These are phyloP conservation scores for Selenia dentaria DNA, from an alignment of 2,888 invertebrate species.

Conservation along the genomic window DNA sequence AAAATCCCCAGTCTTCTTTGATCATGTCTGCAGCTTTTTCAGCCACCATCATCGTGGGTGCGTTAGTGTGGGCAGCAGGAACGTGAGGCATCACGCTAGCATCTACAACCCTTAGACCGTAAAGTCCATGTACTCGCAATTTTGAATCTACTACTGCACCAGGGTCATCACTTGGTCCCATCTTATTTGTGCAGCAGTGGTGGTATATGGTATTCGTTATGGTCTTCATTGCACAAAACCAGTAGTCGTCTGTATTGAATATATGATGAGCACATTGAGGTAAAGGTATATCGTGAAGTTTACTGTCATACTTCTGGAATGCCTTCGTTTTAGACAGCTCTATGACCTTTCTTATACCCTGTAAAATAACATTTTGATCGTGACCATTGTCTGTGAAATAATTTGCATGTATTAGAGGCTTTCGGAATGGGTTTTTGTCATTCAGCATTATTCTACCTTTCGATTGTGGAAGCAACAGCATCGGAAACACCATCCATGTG, in stretches of 20 bases:
- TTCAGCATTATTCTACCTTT: constrained; percentile 84
- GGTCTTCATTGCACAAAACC: constrained; percentile 86
- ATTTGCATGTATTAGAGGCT: constrained; percentile 87
- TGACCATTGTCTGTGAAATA: constrained; percentile 86
- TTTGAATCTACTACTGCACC: constrained; percentile 81
- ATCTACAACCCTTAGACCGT: constrained; percentile 80
- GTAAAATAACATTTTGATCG: constrained; percentile 69
- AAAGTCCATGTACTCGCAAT: constrained; percentile 76
- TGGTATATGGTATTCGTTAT: constrained; percentile 83
- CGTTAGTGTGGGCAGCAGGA: constrained; percentile 83
- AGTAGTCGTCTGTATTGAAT: constrained; percentile 86
- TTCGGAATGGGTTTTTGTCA: constrained; percentile 86
- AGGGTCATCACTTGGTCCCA: constrained; percentile 77
- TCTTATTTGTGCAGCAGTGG: constrained; percentile 81
- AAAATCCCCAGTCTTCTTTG: constrained; percentile 67
- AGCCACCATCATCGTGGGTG: constrained; percentile 84
- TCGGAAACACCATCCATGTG: constrained; percentile 84
- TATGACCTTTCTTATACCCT: constrained; percentile 73
- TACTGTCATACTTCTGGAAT: constrained; percentile 79
- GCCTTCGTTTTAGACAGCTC: constrained; percentile 75
- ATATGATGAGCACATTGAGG: constrained; percentile 81
- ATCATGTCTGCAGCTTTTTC: constrained; percentile 84
- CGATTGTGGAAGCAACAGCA: constrained; percentile 87
- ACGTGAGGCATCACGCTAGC: constrained; percentile 84
- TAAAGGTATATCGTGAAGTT: constrained; percentile 78